Evolutionary conservation across 2,888 invertebrate genomes (phyloP), one percentile per base, ranked within the genome.

Genomic region (Cerastoderma edule): DNA sequence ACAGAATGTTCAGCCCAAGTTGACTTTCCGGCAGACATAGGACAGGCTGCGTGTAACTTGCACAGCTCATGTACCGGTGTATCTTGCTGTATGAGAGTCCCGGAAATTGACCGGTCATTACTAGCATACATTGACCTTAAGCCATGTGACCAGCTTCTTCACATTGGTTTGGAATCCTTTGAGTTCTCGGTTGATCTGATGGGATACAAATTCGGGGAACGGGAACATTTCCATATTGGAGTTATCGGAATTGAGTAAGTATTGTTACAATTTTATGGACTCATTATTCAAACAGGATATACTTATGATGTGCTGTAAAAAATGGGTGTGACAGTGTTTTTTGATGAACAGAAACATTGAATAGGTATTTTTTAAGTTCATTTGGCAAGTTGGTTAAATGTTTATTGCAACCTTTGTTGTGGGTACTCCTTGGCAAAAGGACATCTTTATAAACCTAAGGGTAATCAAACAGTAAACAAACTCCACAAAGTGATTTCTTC

Each of bases 161-260:
- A 35, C n/a, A 60, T 84, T 6, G 75, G 80, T 0, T 77, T 84
- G 32, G 79, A 79, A 57, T 67, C 71, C 6, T 73, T 79, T 30
- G 33, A 67, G 22, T 76, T 75, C 50, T 69, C 68, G 28, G 35
- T 69, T n/a, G 69, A 72, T 54, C 46, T 84, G 13, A 39, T 70
- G 19, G 75, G 72, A 22, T 84, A 81, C 33, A 46, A 67, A 2
- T 84, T 69, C 72, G 84, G 84, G 50, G 65, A 64, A 56, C 32
- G 22, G 27, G 78, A 83, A 13, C 66, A 67, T 30, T 77, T 81
- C 39, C 70, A 75, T 65, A 44, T 84, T 44, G 76, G 74, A 32
- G 67, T 83, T 1, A 53, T 84, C 2, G 67, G 76, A 39, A 27
- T 83, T 5, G 72, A 83, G 84, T 83, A 80, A 80, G 84, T 75